Evolutionary conservation across 2,797 vertebrate genomes (phyloP), one percentile per base, ranked within the genome.

Genomic region (Crypturellus tataupa): DNA sequence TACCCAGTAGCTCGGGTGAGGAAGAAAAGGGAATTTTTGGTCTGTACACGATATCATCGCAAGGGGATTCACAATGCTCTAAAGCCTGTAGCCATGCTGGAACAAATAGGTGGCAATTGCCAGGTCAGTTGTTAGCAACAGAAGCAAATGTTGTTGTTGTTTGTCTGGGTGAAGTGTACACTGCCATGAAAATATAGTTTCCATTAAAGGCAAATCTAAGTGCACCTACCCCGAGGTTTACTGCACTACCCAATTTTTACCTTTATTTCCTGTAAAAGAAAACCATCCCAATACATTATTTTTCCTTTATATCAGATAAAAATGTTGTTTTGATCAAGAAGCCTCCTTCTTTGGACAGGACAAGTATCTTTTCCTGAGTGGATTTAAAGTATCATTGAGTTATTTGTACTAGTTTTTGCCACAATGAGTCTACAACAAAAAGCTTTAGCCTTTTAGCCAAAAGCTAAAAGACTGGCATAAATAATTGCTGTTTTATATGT

Each of bases 181-280:
- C 71, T 93, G 78, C 93, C 86, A 97, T 94, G 40, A 68, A 97
- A 96, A 95, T 62, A 95, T 97, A 97, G 92, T 95, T 97, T 95
- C 90, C 85, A 90, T 96, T 97, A 96, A 96, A 94, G 69, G 92
- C 92, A 91, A 46, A 73, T 92, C 70, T 91, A 96, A 97, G 65
- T 96, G 75, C 87, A 85, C 93, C 40, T 94, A 96, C 80, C 64
- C 65, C 68, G 64, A 90, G 92, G 76, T 95, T 98, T 97, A 96
- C 24, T 55, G 39, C 73, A 59, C 68, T 87, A 97, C 94, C 94
- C 94, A 89, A 47, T 51, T 95, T 95, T 89, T 78, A 80, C 70
- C 60, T 72, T 95, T 93, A 81, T 85, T 91, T 95, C 90, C 73
- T 71, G 72, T 21, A 90, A 89, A 91, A 46, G 89, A 79, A 49